Base-by-base conservation (phyloP, 2,113 vertebrate species). In the Solea solea region DNA sequence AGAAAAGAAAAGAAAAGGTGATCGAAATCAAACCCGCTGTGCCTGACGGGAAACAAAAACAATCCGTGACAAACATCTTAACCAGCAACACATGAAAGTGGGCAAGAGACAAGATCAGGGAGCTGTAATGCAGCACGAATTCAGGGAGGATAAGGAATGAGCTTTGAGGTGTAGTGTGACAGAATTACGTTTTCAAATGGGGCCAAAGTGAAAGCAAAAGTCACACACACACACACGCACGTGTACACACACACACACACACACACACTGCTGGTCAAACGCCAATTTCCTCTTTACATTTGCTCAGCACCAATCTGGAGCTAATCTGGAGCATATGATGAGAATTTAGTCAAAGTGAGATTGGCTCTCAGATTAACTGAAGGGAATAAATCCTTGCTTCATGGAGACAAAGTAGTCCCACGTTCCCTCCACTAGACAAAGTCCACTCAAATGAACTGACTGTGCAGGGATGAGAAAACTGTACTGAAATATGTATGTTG, bases 211-310 rank as follows among this genome's bases (percentile, higher is more conserved):
- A 68, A 69, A 69, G 72, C 28, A 69, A 59, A 70, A 73, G 40
- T 63, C 68, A 77, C 69, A 81, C 14, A 65, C 63, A 48, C 71
- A 73, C 61, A 49, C 52, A 13, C n/a, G 13, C n/a, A 68, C 64
- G 39, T 78, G 69, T 55, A 49, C 41, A 9, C 50, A 2, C 66
- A 80, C 68, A 82, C 15, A 69, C 61, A 40, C 81, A 71, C 55
- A 49, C 41, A 25, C n/a, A 51, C 0, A 14, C 10, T 2, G 3
- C 50, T 61, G 70, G 68, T 72, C 83, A 84, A 85, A 89, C 58
- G 85, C 68, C 82, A 80, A 86, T 88, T 86, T 86, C 73, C 69
- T 83, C 52, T 80, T 64, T 74, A 82, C 76, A 77, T 78, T 70
- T 58, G 63, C 75, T 80, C 48, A 82, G 74, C 66, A 71, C 34